These are phyloP conservation scores for Anticlea derivata DNA, from an alignment of 2,888 invertebrate species.

Conservation along the genomic window DNA sequence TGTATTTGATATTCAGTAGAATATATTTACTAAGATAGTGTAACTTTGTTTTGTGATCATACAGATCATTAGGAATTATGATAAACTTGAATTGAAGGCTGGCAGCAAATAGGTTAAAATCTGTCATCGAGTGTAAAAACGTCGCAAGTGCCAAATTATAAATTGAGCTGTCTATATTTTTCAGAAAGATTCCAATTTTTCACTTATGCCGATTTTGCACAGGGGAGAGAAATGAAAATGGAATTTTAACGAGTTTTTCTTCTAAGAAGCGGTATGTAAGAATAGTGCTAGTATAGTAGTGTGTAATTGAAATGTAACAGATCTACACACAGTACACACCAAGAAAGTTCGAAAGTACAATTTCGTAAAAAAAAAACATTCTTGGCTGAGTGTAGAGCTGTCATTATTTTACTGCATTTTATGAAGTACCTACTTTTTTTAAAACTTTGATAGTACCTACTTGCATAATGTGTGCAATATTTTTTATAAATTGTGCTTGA, in stretches of 20 bases:
- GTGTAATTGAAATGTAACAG: too few species aligned
- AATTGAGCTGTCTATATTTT: not conserved
- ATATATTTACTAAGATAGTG: conserved; percentile 28
- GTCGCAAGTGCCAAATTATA: conserved; percentile 10
- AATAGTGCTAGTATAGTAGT: not conserved
- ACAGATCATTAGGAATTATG: not conserved
- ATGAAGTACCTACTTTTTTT: not conserved
- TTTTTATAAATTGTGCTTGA: conserved; percentile 1
- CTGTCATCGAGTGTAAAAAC: conserved; percentile 1
- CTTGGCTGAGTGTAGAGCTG: not conserved
- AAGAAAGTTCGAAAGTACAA: too few species aligned
- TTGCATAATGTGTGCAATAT: conserved; percentile 1
- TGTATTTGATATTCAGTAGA: conserved; percentile 53
- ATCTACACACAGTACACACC: too few species aligned
- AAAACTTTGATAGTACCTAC: too few species aligned
- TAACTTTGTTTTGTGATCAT: conserved; percentile 7
- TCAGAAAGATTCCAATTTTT: not conserved
- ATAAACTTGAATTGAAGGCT: not conserved
- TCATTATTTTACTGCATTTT: not conserved
- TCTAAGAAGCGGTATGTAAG: too few species aligned
- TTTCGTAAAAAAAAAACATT: too few species aligned
- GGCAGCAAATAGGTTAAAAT: not conserved
- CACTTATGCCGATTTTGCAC: conserved; percentile 3
- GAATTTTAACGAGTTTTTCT: too few species aligned
- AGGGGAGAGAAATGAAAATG: too few species aligned